Conservation (phyloP, 1,140 invertebrate genomes). For the Drosophila repletoides region DNA sequence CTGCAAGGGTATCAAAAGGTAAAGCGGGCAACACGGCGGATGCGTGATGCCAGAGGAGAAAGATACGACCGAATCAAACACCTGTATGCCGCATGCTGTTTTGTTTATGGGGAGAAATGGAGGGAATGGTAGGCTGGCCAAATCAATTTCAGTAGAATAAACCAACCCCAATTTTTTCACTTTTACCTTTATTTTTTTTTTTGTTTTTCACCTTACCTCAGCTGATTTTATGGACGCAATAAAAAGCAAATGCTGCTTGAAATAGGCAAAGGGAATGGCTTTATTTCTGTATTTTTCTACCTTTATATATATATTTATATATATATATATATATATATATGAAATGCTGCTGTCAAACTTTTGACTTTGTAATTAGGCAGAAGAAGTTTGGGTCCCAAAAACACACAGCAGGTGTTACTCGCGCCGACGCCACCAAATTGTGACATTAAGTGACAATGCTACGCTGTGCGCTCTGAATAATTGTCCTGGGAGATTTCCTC, state of each 20-base stretch:
- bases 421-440: background rate
- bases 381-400: background rate
- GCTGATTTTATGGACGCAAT: background rate
- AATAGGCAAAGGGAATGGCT: background rate
- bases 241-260: background rate
- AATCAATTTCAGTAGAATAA: conserved; percentile 45
- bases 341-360: conserved; percentile 25
- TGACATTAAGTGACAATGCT: conserved; percentile 18
- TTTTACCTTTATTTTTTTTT: background rate
- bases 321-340: too few relatives aligned
- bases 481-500: conserved; percentile 17
- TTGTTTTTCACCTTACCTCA: conserved; percentile 1
- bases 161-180: background rate
- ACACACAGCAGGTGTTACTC: conserved; percentile 12
- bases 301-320: too few relatives aligned
- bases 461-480: background rate
- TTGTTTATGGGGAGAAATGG: background rate
- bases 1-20: too few relatives aligned
- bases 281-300: background rate
- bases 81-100: conserved; percentile 23
- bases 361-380: conserved; percentile 42
- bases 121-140: background rate
- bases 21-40: conserved; percentile 13
- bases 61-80: conserved; percentile 22
- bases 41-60: conserved; percentile 17